Conservation (phyloP, 92 coral and sea anemone genomes). For the Zoanthus sansibaricus region DNA sequence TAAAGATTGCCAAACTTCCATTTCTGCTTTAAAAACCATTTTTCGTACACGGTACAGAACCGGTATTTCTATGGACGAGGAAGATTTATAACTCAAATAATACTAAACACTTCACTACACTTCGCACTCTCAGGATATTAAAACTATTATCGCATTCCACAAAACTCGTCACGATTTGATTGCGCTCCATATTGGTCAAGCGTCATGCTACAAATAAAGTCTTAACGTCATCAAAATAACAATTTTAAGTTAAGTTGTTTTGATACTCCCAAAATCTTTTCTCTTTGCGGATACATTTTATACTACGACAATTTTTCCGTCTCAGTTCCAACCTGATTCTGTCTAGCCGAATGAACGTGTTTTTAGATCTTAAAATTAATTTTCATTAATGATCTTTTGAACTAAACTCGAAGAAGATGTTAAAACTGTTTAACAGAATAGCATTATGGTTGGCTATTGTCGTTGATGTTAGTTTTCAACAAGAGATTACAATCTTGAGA, state of each 20-base stretch:
- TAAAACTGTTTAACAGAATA: not conserved
- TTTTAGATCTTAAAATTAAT: not conserved
- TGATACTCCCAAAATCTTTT: not conserved
- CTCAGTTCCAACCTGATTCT: not conserved
- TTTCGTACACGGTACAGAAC: no score
- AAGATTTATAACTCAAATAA: not conserved
- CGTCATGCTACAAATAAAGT: not conserved
- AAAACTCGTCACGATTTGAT: not conserved
- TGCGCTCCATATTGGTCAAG: not conserved
- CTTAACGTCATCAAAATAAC: not conserved
- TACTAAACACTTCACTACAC: not conserved
- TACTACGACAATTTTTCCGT: not conserved
- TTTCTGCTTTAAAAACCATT: not conserved
- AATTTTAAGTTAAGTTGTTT: not conserved
- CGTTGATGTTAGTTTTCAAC: not conserved
- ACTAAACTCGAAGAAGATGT: not conserved
- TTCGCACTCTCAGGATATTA: not conserved
- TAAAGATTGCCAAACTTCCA: not conserved
- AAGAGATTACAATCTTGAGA: slow-evolving; percentile 17
- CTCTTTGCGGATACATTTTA: not conserved
- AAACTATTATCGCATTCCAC: not conserved
- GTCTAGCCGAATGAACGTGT: not conserved
- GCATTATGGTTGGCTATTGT: not conserved
- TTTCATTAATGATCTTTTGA: not conserved
- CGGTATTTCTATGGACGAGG: not conserved